Evolutionary conservation across 2,888 invertebrate genomes (phyloP).

Genomic region (Didymodactylos carnosus): DNA sequence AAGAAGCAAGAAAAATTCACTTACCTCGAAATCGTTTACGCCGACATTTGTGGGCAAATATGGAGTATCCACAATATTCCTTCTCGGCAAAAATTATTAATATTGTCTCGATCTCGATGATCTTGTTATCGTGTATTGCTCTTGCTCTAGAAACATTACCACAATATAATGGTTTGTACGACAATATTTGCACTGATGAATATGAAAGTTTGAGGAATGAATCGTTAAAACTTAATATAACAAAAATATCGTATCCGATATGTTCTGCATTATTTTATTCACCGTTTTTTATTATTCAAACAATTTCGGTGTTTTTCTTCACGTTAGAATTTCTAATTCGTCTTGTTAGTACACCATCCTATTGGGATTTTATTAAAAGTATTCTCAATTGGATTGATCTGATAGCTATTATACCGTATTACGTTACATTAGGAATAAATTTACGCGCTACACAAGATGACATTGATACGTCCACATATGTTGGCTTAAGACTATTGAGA

Average conservation of each 20-base stretch:
- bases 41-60: slow-evolving; percentile 30
- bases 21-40: slow-evolving; percentile 23
- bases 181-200: not conserved
- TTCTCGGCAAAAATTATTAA: slow-evolving; percentile 20
- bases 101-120: not conserved
- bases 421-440: slow-evolving; percentile 23
- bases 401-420: slow-evolving; percentile 29
- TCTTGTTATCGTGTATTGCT: slow-evolving; percentile 4
- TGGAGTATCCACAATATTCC: slow-evolving; percentile 36
- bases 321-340: slow-evolving; percentile 25
- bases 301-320: slow-evolving; percentile 29
- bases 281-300: slow-evolving; percentile 25
- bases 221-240: too few species aligned
- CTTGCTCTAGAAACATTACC: slow-evolving; percentile 38
- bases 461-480: slow-evolving; percentile 20
- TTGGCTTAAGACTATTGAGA: slow-evolving; percentile 20
- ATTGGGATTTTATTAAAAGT: slow-evolving; percentile 23
- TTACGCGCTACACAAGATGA: slow-evolving; percentile 17
- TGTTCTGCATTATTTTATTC: not conserved
- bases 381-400: slow-evolving; percentile 29
- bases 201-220: too few species aligned
- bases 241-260: too few species aligned
- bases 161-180: slow-evolving; percentile 18
- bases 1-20: slow-evolving; percentile 21
- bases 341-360: slow-evolving; percentile 23